A percentile compares a stretch with the other conserved stretches of the same genome.
These are phyloP conservation scores for Peromyscus aztecus DNA, from an alignment of 2,797 vertebrate species.

Conservation along the genomic window DNA sequence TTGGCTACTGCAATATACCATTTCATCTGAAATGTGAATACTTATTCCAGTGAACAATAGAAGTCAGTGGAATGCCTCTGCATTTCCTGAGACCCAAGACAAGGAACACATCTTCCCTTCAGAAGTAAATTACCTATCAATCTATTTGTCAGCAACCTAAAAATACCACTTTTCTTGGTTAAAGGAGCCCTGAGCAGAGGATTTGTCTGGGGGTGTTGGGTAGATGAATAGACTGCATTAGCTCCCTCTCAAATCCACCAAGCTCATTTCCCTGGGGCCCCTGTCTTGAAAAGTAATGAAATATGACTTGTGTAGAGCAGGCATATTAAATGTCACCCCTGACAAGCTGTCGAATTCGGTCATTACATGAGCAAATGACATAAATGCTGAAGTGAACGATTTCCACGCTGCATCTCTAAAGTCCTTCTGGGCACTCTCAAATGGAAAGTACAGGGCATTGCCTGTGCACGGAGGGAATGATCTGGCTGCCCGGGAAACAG, in stretches of 20 bases:
- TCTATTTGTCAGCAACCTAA: constrained; percentile 33
- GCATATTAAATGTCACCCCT: constrained; percentile 58
- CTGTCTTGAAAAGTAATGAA: constrained; percentile 59
- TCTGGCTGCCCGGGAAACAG: not conserved
- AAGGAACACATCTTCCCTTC: not conserved
- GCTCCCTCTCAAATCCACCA: not conserved
- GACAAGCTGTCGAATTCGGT: constrained; percentile 58
- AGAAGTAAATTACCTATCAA: constrained; percentile 24
- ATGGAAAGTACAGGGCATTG: not conserved
- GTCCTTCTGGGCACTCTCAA: not conserved
- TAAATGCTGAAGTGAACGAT: not conserved
- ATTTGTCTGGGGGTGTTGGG: not conserved
- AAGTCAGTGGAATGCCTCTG: not conserved
- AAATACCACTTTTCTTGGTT: not conserved
- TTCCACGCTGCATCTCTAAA: not conserved
- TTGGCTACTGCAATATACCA: not conserved
- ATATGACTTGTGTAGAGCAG: constrained; percentile 52
- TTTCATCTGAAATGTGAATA: not conserved
- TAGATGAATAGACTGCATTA: not conserved
- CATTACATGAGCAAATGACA: not conserved
- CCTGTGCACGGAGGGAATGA: not conserved
- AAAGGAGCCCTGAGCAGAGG: not conserved
- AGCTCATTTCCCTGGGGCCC: constrained; percentile 5
- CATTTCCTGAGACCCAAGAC: not conserved
- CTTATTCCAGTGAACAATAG: not conserved